Conservation (phyloP, 1,140 invertebrate species). For the Pogonus chalceus region DNA sequence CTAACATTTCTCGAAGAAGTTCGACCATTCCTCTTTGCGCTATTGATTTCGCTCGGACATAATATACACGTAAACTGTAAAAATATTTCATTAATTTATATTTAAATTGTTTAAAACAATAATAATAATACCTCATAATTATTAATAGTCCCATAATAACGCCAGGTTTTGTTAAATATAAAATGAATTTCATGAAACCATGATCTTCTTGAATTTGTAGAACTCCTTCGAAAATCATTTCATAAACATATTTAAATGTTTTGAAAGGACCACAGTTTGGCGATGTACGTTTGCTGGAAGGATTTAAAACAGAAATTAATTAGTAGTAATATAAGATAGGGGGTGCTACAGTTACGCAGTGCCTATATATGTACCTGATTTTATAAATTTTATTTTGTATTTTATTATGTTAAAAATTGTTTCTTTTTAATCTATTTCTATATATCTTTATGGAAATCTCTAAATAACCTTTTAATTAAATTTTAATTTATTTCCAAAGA, state of each 20-base stretch:
- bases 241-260: conserved; percentile 38
- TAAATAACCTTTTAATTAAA: conserved; percentile 8
- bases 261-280: conserved; percentile 45
- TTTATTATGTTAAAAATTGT: no score
- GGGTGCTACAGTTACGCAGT: no score
- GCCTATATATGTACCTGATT: no score
- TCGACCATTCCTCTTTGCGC: conserved; percentile 53
- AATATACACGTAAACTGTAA: conserved; percentile 55
- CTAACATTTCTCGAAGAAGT: conserved; percentile 56
- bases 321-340: no score
- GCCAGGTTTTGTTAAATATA: conserved; percentile 41
- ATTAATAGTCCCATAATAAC: conserved; percentile 42
- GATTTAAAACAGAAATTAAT: no score
- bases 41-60: conserved; percentile 48
- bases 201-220: conserved; percentile 35
- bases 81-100: conserved; percentile 7
- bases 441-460: neutral
- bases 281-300: no score
- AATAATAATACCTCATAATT: conserved; percentile 39
- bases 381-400: conserved; percentile 16
- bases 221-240: conserved; percentile 38
- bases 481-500: conserved; percentile 10
- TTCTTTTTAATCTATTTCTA: no score
- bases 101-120: conserved; percentile 11
- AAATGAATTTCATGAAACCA: conserved; percentile 32